Evolutionary conservation across 2,888 invertebrate genomes (phyloP), one percentile per base, ranked within the genome.

Genomic region (Cyclophora albipunctata): DNA sequence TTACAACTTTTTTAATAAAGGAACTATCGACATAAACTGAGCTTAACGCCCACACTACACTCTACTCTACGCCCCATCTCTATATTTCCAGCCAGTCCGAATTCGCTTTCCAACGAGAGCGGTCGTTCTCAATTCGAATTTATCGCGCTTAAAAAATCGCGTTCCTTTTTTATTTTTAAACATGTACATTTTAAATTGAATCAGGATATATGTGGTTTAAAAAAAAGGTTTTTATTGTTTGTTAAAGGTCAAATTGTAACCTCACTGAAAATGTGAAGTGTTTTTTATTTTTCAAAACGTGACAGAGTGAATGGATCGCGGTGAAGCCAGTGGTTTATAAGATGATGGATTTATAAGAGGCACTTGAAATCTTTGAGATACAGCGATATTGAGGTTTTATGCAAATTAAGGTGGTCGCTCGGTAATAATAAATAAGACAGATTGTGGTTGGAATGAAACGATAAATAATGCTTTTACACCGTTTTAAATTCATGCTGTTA

Each of bases 61-160:
- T 42, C 37, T 42, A 41, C 47, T 52, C 42, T 35, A 45, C 51
- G 49, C 49, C 57, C 46, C 59, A 59, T 57, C 57, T 49, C 56
- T 56, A 52, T 46, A 51, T 54, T 41, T 42, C 48, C 42, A 53
- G 56, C 49, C 61, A 70, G 69, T 70, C 47, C 49, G 50, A 61
- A 66, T 58, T 54, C 55, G 57, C 53, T 45, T 48, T 46, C 50
- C 50, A 54, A 42, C 57, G 53, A 58, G 62, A 62, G 47, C 55
- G 60, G 64, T 55, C 71, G 58, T 61, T 63, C 57, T 46, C 49
- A 53, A 57, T 51, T 50, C 45, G 20, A 44, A 54, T 49, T 54
- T 52, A 58, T 58, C 54, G 52, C 60, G 60, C 55, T 53, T 37
- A 37, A 37, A 37, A 37, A 5, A 58, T 54, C 71, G 71, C 66